phyloP scores from a whole-genome alignment of 2,113 vertebrate genomes.

The Electrona antarctica region DNA sequence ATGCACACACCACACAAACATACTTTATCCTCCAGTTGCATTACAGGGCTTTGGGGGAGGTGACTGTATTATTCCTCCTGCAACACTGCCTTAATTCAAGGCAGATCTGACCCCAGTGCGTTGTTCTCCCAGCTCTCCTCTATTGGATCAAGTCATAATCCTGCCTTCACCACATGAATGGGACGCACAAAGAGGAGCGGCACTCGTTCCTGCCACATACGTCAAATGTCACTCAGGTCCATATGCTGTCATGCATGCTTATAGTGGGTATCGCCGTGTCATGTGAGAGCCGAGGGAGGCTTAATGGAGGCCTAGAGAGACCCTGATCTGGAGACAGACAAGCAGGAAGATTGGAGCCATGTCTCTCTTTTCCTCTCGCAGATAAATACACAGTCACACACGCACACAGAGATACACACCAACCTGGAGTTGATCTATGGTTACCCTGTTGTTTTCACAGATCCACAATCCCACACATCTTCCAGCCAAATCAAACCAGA shows the following conservation, averaged over 20 bases:
- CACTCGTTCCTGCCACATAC: slow-evolving; percentile 55
- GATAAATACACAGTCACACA: too few species aligned
- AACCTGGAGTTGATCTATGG: slow-evolving; percentile 63
- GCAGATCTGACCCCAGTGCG: slow-evolving; percentile 69
- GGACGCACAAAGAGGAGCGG: slow-evolving; percentile 59
- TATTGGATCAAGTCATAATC: slow-evolving; percentile 72
- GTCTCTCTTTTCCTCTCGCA: slow-evolving; percentile 18
- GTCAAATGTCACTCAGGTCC: slow-evolving; percentile 71
- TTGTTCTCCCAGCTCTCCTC: slow-evolving; percentile 58
- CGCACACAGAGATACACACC: slow-evolving; percentile 12
- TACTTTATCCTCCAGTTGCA: slow-evolving; percentile 39
- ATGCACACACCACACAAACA: slow-evolving; percentile 9
- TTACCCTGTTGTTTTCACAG: slow-evolving; percentile 52
- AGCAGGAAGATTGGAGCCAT: slow-evolving; percentile 53
- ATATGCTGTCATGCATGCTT: slow-evolving; percentile 57
- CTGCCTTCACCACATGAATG: slow-evolving; percentile 74
- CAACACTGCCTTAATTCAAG: slow-evolving; percentile 75
- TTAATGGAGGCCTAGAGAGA: slow-evolving; percentile 56
- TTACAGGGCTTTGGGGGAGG: slow-evolving; percentile 60
- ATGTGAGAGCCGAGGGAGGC: slow-evolving; percentile 56
- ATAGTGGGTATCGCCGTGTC: slow-evolving; percentile 55
- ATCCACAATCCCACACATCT: slow-evolving; percentile 50
- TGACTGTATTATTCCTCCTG: slow-evolving; percentile 72
- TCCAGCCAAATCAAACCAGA: slow-evolving; percentile 39
- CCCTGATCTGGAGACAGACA: slow-evolving; percentile 57